Evolutionary conservation across 1,140 invertebrate species (phyloP).

Genomic region (Ladona fulva): DNA sequence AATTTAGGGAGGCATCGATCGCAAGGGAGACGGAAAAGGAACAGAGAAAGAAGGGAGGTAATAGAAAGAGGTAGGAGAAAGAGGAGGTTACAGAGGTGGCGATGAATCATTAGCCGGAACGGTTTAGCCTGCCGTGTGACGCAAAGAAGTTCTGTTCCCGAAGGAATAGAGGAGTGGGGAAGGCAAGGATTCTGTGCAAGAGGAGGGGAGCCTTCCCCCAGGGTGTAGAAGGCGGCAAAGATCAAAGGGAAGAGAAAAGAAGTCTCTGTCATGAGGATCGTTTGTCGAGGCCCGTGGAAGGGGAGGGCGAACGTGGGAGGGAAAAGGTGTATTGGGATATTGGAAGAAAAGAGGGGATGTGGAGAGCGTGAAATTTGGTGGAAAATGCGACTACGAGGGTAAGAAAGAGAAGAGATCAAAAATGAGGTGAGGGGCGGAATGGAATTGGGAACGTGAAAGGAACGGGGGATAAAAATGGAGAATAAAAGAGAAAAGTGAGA

Average conservation of each 20-base stretch:
- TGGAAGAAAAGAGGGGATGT: no score
- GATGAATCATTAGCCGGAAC: conserved; percentile 4
- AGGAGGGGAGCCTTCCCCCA: neutral
- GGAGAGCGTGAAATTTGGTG: no score
- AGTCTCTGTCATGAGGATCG: neutral
- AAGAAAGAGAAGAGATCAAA: no score
- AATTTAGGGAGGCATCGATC: no score
- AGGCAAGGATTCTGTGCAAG: neutral
- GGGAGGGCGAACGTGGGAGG: neutral
- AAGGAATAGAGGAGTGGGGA: neutral
- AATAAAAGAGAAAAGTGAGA: no score
- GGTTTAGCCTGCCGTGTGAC: conserved; percentile 1
- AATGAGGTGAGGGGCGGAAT: no score
- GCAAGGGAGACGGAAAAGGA: neutral
- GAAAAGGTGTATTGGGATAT: neutral
- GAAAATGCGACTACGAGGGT: no score
- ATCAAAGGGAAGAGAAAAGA: neutral
- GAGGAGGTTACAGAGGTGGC: neutral
- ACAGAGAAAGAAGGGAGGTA: neutral
- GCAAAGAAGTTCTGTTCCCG: neutral
- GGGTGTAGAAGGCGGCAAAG: neutral
- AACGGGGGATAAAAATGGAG: no score
- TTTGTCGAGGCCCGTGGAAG: neutral
- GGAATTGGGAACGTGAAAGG: no score
- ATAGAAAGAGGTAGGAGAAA: neutral